Evolutionary conservation across 2,888 invertebrate genomes (phyloP).

Genomic region (Diaperis boleti): DNA sequence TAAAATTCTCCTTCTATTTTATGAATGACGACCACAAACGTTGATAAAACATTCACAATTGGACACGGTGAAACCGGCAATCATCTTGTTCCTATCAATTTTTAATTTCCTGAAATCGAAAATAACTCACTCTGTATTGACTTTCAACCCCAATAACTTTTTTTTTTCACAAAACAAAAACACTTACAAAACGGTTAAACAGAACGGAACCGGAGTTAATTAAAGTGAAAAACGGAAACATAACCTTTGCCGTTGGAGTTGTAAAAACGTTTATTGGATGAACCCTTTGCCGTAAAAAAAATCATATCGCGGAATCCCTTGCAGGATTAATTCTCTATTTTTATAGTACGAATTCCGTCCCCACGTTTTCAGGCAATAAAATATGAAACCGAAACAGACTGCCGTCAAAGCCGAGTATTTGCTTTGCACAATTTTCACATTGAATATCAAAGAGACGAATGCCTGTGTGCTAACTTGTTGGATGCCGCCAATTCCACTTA

Average conservation of each 20-base stretch:
- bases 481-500: conserved; percentile 4
- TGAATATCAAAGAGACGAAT: conserved; percentile 37
- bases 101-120: conserved; percentile 5
- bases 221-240: neutral
- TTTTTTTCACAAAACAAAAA: no score
- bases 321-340: conserved; percentile 27
- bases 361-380: conserved; percentile 28
- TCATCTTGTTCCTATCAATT: neutral
- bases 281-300: conserved; percentile 24
- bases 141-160: neutral
- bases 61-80: conserved; percentile 9
- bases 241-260: neutral
- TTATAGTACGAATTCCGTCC: conserved; percentile 25
- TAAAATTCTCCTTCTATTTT: neutral
- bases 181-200: neutral
- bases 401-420: conserved; percentile 36
- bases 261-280: conserved; percentile 18
- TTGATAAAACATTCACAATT: conserved; percentile 14
- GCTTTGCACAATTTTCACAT: conserved; percentile 39
- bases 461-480: conserved; percentile 31
- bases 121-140: neutral
- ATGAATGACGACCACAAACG: neutral
- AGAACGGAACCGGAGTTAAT: neutral
- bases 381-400: conserved; percentile 24
- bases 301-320: conserved; percentile 15